Conservation (phyloP, 1,140 invertebrate species). For the Papilio dardanus region DNA sequence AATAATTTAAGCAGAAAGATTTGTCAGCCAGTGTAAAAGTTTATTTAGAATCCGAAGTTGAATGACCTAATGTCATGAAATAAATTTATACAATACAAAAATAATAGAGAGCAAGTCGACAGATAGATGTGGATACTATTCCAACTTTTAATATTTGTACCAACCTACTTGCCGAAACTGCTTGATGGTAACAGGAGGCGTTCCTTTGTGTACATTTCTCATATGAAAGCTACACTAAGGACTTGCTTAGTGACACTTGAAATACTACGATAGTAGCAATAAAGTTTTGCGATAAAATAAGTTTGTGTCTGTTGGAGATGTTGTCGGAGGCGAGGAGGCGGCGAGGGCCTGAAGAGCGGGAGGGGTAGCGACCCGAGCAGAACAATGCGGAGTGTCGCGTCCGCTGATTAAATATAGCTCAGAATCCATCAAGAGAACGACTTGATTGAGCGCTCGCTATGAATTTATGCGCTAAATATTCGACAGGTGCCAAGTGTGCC, state of each 20-base stretch:
- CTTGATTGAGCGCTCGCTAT: conserved; percentile 75
- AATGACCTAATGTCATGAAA: conserved; percentile 3
- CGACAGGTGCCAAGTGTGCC: conserved; percentile 82
- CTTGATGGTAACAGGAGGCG: too few species aligned
- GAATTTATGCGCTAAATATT: conserved; percentile 82
- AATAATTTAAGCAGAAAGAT: not conserved
- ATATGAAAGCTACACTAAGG: too few species aligned
- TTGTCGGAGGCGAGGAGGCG: not conserved
- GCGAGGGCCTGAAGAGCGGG: not conserved
- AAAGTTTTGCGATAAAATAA: conserved; percentile 47
- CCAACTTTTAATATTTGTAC: too few species aligned
- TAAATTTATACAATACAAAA: conserved; percentile 4
- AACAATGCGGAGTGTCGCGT: conserved; percentile 72
- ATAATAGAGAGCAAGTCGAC: not conserved
- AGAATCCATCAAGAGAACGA: conserved; percentile 74
- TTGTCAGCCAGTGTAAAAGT: not conserved
- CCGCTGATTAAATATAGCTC: conserved; percentile 78
- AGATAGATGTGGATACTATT: not conserved
- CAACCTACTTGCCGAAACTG: too few species aligned
- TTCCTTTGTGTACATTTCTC: too few species aligned
- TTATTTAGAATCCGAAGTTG: conserved; percentile 24
- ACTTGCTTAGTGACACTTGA: too few species aligned
- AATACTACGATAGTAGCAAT: too few species aligned
- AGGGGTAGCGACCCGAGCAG: conserved; percentile 36
- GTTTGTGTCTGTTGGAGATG: conserved; percentile 43